Base-by-base conservation (phyloP, 2,113 vertebrate genomes). In the Cyanoderma ruficeps region DNA sequence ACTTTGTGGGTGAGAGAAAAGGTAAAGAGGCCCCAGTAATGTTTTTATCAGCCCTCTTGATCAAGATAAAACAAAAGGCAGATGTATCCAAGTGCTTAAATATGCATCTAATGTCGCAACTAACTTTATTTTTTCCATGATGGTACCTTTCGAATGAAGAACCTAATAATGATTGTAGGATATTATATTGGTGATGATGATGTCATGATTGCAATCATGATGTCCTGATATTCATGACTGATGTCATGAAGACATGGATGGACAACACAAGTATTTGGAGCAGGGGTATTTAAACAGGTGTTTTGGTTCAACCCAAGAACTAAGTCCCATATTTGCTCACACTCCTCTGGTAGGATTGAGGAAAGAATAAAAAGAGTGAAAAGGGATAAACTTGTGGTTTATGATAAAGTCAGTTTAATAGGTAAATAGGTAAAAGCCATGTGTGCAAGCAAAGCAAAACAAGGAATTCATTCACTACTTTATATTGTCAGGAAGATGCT, bases 311-410 rank as follows among this genome's bases (percentile, higher is more conserved):
- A 57, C 52, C 13, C 24, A 56, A 15, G 20, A 49, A 30, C 8
- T 65, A 28, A 49, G 20, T n/a, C 23, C 6, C 7, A 17, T 41
- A 75, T 35, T 49, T 0, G 0, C 5, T 15, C 8, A 13, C 15
- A 18, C 28, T 30, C 52, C 28, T 30, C 28, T 41, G 25, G 35
- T 49, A 75, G 42, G 30, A 67, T 1, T 41, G 31, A 2, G 7
- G 13, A 75, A 42, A 56, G 19, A 65, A n/a, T 16, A 49, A 57
- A 85, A 37, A 41, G 18, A 41, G 3, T n/a, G 16, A 49, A 41
- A 75, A n/a, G 7, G 24, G 24, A 10, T 41, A 41, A 65, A 49
- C 13, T 16, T 85, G 6, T 41, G 23, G 8, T 41, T 75, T 65
- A 24, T 49, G 42, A 49, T 30, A 30, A 85, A 49, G 50, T 16